Evolutionary conservation across 2,888 invertebrate species (phyloP), one percentile per base, ranked within the genome.

Genomic region (Ophonus ardosiacus): DNA sequence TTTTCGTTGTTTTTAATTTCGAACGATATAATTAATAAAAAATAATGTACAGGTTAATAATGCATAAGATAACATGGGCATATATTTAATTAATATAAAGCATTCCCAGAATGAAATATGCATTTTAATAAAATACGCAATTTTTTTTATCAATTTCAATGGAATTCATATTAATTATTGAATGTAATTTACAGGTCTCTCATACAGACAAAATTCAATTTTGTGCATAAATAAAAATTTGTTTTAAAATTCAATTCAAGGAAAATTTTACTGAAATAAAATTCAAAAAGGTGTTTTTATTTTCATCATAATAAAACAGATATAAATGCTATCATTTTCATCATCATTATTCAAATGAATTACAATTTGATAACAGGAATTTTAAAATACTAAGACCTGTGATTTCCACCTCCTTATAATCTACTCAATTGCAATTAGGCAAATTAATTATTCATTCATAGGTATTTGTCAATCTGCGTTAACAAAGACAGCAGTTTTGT

Each of bases 41-140:
- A 74, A 74, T 74, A 74, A 63, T 74, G 40, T 18, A 43, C 3
- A 15, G 10, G 43, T 18, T 51, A 74, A 74, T 40, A 74, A 43
- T 74, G 71, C 71, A 74, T 10, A 51, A 43, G 71, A 74, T 74
- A 74, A 74, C 43, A 21, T 18, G 40, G 15, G 5, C 8, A 40
- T 17, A 17, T 74, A 74, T 74, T 74, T 74, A 74, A 74, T 74
- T 74, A 74, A 17, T 8, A 40, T 17, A 74, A 74, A 68, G 31
- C 31, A 68, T 68, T 5, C 15, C 31, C 65, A 24, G 7, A 71
- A 15, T 71, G 40, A 38, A 71, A 71, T 40, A 40, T 71, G 43
- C 71, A 71, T 68, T 68, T 31, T 31, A 68, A 15, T 24, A 24
- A 13, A 17, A 68, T 43, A 17, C 71, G 15, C 8, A 18, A 18